Evolutionary conservation across 2,797 vertebrate genomes (phyloP).

Genomic region (Tamandua tetradactyla): DNA sequence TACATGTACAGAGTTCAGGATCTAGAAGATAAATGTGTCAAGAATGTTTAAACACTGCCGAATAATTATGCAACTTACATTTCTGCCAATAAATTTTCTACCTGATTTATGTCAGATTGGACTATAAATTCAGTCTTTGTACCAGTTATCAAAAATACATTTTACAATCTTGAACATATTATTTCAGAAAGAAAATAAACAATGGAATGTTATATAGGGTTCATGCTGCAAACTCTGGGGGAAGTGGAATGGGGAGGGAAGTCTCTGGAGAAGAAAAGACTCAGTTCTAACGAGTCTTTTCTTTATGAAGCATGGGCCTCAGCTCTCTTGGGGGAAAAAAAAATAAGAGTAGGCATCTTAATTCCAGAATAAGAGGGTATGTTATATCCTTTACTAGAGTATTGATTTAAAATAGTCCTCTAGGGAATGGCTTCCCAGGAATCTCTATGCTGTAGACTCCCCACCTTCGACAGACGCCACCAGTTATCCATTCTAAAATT

Average conservation of each 20-base stretch:
- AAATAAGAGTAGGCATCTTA: background rate
- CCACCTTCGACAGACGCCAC: background rate
- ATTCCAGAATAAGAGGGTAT: background rate
- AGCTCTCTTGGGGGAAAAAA: background rate
- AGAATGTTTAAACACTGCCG: slow-evolving; percentile 26
- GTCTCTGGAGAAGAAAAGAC: background rate
- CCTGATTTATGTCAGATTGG: slow-evolving; percentile 60
- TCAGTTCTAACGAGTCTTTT: background rate
- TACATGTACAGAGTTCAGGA: slow-evolving; percentile 45
- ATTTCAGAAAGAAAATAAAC: slow-evolving; percentile 42
- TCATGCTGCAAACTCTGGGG: background rate
- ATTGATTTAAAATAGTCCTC: background rate
- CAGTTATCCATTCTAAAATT: background rate
- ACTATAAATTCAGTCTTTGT: slow-evolving; percentile 58
- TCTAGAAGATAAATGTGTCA: slow-evolving; percentile 64
- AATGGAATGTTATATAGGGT: background rate
- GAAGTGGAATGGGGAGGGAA: background rate
- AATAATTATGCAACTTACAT: slow-evolving; percentile 56
- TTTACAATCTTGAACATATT: slow-evolving; percentile 5
- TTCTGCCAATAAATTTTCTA: slow-evolving; percentile 66
- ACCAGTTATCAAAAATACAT: slow-evolving; percentile 54
- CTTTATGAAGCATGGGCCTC: background rate
- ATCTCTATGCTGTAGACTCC: background rate
- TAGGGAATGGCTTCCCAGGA: background rate
- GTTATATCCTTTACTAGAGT: background rate